phyloP scores from a whole-genome alignment of 2,888 invertebrate species.

The Gari tellinella region DNA sequence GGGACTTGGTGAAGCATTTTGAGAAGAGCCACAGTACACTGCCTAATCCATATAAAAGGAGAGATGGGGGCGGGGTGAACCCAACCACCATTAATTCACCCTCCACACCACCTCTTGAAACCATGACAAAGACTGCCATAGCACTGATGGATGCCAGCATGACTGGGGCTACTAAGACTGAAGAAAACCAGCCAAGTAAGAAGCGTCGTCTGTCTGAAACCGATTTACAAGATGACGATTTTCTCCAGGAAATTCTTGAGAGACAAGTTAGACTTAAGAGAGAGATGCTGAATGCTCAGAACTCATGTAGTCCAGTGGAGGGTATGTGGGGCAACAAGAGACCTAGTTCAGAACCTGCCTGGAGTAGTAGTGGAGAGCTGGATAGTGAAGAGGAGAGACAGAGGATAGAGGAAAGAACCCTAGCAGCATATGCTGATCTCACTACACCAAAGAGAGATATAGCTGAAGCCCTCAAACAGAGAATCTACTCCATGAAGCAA shows the following conservation, averaged over 20 bases:
- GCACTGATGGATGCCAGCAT: conserved; percentile 61
- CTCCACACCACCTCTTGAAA: conserved; percentile 49
- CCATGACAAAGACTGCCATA: conserved; percentile 59
- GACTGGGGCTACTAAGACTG: conserved; percentile 21
- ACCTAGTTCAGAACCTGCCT: conserved; percentile 23
- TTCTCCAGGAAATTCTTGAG: conserved; percentile 35
- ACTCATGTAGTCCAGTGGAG: conserved; percentile 12
- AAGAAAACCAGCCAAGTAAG: conserved; percentile 51
- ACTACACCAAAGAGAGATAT: conserved; percentile 47
- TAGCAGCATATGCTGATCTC: conserved; percentile 33
- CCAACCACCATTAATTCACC: conserved; percentile 31
- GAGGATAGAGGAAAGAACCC: conserved; percentile 21
- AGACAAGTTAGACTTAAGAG: conserved; percentile 36
- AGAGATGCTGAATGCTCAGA: conserved; percentile 25
- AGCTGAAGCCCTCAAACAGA: conserved; percentile 63
- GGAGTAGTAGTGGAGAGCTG: conserved; percentile 11
- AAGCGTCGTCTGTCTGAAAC: conserved; percentile 68
- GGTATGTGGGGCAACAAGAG: conserved; percentile 38
- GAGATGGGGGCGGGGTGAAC: conserved; percentile 67
- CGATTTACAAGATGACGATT: conserved; percentile 53
- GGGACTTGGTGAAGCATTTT: conserved; percentile 84
- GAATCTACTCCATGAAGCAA: conserved; percentile 41
- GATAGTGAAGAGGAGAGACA: conserved; percentile 7
- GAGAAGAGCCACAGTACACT: conserved; percentile 81
- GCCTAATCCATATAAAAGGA: conserved; percentile 82